These are phyloP conservation scores for Psittacara wagleri DNA, from an alignment of 2,113 vertebrate genomes.

Conservation along the genomic window DNA sequence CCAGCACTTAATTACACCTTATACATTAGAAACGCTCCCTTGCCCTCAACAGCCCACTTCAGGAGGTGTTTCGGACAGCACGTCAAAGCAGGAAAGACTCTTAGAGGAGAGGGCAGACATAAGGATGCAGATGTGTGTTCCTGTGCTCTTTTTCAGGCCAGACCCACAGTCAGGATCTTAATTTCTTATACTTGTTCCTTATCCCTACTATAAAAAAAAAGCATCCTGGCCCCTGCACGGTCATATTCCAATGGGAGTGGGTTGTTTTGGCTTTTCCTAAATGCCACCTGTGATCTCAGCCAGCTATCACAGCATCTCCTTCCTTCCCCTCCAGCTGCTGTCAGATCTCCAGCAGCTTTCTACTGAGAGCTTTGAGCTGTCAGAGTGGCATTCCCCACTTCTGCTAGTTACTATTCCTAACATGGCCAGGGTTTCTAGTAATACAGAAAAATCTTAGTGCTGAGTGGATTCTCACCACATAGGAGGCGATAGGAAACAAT, in stretches of 20 bases:
- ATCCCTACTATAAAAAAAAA: background rate
- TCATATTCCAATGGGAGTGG: fast-evolving
- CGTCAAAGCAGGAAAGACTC: conserved; percentile 29
- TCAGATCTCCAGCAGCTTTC: background rate
- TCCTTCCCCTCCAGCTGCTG: background rate
- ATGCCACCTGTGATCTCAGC: background rate
- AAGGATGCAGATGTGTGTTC: background rate
- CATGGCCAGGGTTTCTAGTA: fast-evolving
- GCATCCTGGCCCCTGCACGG: fast-evolving
- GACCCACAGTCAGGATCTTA: background rate
- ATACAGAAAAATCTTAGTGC: background rate
- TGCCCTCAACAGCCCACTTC: background rate
- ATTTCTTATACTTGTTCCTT: background rate
- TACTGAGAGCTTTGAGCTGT: background rate
- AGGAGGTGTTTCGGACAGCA: conserved; percentile 20
- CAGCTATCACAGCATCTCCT: background rate
- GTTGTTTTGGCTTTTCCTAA: background rate
- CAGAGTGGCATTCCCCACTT: background rate
- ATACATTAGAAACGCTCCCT: background rate
- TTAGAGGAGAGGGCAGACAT: background rate
- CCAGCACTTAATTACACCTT: conserved; percentile 43
- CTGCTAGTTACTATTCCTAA: background rate
- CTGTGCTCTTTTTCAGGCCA: background rate
- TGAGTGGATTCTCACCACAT: background rate
- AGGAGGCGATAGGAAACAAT: background rate